These are phyloP conservation scores for Pedicia rivosa DNA, from an alignment of 2,888 invertebrate species.

Conservation along the genomic window DNA sequence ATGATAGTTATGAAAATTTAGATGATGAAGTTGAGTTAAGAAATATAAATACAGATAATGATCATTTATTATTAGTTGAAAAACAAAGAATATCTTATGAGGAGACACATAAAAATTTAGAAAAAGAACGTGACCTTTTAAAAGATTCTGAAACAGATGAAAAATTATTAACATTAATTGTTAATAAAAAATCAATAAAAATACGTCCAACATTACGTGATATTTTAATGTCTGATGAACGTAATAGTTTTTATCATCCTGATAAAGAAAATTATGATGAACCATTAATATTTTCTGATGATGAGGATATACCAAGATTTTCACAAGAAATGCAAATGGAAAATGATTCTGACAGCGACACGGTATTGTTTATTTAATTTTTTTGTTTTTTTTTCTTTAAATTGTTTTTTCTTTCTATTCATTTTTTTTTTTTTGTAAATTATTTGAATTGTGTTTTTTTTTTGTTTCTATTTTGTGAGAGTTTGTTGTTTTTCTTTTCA, in stretches of 20 bases:
- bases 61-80: constrained; percentile 21
- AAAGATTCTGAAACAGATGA: constrained; percentile 22
- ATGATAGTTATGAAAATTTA: constrained; percentile 8
- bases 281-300: constrained; percentile 41
- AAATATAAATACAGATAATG: constrained; percentile 16
- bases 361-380: too few relatives aligned
- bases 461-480: too few relatives aligned
- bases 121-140: constrained; percentile 27
- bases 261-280: constrained; percentile 43
- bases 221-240: constrained; percentile 12
- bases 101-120: constrained; percentile 27
- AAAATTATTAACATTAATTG: neutral
- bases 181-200: constrained; percentile 1
- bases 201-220: constrained; percentile 15
- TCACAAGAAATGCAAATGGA: too few relatives aligned
- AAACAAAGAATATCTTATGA: constrained; percentile 30
- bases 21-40: constrained; percentile 14
- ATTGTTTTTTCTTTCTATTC: too few relatives aligned
- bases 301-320: too few relatives aligned
- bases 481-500: too few relatives aligned
- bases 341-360: too few relatives aligned
- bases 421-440: too few relatives aligned
- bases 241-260: constrained; percentile 36
- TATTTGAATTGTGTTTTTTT: too few relatives aligned
- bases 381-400: too few relatives aligned